phyloP scores from a whole-genome alignment of 1,140 invertebrate species.

The Pseudomyrmex sp. region DNA sequence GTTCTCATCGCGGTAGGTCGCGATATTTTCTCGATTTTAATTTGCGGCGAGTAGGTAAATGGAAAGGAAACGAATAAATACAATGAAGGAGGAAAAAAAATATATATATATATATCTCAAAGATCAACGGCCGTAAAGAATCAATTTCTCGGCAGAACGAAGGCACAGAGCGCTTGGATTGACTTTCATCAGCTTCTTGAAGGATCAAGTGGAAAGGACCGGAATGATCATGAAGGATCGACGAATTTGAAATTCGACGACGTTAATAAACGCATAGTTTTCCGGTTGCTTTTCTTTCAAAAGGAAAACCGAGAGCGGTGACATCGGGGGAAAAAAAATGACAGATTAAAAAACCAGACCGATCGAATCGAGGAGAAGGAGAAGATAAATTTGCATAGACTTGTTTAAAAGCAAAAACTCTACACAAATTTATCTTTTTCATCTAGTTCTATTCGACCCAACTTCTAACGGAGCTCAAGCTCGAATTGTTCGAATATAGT shows the following conservation, averaged over 20 bases:
- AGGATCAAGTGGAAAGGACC: constrained; percentile 1
- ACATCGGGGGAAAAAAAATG: not conserved
- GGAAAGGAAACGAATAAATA: not conserved
- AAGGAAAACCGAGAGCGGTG: not conserved
- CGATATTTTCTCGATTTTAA: not conserved
- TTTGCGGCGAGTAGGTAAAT: not conserved
- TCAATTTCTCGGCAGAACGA: not conserved
- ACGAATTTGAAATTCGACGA: constrained; percentile 68
- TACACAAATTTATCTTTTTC: no score
- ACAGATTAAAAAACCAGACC: not conserved
- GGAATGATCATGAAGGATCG: constrained; percentile 46
- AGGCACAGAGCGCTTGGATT: constrained; percentile 23
- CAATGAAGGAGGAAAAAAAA: not conserved
- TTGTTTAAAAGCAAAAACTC: not conserved
- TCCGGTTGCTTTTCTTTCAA: constrained; percentile 4
- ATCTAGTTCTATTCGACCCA: no score
- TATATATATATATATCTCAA: not conserved
- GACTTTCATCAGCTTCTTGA: constrained; percentile 66
- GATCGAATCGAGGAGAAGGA: not conserved
- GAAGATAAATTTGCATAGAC: not conserved
- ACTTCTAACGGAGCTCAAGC: no score
- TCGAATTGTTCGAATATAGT: no score
- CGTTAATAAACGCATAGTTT: constrained; percentile 64
- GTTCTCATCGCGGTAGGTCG: not conserved
- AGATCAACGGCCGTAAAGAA: constrained; percentile 17